Percentiles rank a stretch among this genome's conserved stretches.
These are phyloP conservation scores for Aldrovandia affinis DNA, from an alignment of 2,797 vertebrate species.

Conservation along the genomic window DNA sequence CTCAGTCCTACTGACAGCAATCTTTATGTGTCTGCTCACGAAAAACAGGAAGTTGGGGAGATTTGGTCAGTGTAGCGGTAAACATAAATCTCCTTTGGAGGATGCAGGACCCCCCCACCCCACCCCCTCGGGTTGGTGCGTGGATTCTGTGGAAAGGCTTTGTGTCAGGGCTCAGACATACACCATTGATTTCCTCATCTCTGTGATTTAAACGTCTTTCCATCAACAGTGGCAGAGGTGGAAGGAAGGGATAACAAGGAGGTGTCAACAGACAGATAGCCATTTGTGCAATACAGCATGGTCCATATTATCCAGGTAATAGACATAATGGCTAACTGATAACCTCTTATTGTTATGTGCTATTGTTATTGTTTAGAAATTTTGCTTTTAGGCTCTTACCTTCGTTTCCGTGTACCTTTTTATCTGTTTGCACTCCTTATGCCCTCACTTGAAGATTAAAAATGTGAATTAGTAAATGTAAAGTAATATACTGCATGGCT, in stretches of 20 bases:
- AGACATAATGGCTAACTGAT: too few species aligned
- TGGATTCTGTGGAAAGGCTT: constrained; percentile 14
- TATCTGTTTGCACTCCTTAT: too few species aligned
- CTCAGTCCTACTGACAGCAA: not conserved
- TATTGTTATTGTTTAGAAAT: too few species aligned
- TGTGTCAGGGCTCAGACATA: constrained; percentile 28
- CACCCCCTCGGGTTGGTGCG: not conserved
- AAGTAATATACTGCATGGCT: too few species aligned
- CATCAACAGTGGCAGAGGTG: not conserved
- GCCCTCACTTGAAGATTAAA: too few species aligned
- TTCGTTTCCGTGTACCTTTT: too few species aligned
- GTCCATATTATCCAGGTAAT: too few species aligned
- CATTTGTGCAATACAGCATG: too few species aligned
- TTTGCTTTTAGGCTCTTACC: too few species aligned
- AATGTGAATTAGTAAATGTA: too few species aligned
- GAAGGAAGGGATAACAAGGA: not conserved
- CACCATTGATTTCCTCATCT: constrained; percentile 25
- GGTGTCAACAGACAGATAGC: not conserved
- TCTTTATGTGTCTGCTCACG: not conserved
- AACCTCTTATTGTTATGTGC: too few species aligned
- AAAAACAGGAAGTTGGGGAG: constrained; percentile 6
- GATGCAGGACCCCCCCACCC: not conserved
- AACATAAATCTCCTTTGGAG: not conserved
- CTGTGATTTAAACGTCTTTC: constrained; percentile 31
- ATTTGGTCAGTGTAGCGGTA: not conserved